These are phyloP conservation scores for Xenus cinereus DNA, from an alignment of 2,113 vertebrate species.

Conservation along the genomic window DNA sequence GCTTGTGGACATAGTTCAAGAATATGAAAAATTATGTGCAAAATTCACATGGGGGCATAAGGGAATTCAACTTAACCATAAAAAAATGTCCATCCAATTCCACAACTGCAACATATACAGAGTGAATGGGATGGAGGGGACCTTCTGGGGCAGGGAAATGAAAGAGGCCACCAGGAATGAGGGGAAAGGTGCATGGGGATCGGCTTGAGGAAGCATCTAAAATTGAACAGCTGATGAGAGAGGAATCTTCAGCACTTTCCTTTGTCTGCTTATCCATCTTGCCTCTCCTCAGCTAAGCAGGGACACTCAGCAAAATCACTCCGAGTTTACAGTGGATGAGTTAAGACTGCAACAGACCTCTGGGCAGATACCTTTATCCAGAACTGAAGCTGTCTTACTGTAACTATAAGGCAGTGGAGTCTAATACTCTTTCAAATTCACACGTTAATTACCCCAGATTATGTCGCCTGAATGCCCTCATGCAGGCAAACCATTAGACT, in stretches of 20 bases:
- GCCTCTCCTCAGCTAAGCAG: background rate
- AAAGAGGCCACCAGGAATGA: background rate
- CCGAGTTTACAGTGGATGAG: background rate
- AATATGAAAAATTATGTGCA: constrained; percentile 30
- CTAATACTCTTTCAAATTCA: background rate
- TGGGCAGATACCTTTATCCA: background rate
- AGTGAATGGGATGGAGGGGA: background rate
- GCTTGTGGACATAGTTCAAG: constrained; percentile 10
- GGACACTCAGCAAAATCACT: background rate
- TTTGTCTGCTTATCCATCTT: background rate
- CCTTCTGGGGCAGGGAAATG: background rate
- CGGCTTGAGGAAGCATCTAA: background rate
- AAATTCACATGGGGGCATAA: constrained; percentile 31
- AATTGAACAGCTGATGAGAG: background rate
- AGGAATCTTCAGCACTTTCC: background rate
- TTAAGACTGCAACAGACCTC: background rate
- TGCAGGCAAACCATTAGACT: background rate
- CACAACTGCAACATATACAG: background rate
- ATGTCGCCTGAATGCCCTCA: background rate
- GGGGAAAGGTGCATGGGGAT: background rate
- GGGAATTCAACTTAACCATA: background rate
- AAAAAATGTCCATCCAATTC: background rate
- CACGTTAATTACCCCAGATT: background rate
- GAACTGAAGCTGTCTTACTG: background rate
- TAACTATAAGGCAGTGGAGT: background rate